A percentile compares a stretch with the other conserved stretches of the same genome.
Evolutionary conservation across 2,113 vertebrate genomes (phyloP).

Genomic region (Phodopus roborovskii): DNA sequence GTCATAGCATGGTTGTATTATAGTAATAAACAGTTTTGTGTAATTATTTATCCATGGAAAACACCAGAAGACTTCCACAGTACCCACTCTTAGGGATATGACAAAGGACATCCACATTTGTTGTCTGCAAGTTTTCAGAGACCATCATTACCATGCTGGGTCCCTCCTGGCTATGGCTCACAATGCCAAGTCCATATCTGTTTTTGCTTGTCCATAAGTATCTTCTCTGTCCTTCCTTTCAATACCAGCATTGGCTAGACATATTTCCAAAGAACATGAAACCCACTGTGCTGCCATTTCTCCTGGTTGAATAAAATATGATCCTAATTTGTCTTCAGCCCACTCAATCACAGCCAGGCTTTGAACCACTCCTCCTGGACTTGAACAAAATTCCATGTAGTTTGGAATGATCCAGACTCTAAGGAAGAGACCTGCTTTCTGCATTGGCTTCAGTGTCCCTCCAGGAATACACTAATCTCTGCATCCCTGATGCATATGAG

Average conservation of each 20-base stretch:
- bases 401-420: background rate
- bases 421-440: background rate
- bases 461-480: fast-evolving
- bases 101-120: background rate
- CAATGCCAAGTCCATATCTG: background rate
- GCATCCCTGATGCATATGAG: background rate
- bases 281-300: background rate
- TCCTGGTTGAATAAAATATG: background rate
- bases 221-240: background rate
- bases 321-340: background rate
- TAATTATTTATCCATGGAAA: fast-evolving
- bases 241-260: background rate
- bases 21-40: fast-evolving
- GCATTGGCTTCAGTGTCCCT: background rate
- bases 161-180: background rate
- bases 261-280: background rate
- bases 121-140: background rate
- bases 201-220: background rate
- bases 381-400: background rate
- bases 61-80: background rate
- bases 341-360: background rate
- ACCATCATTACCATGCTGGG: too few relatives aligned
- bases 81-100: background rate
- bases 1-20: fast-evolving
- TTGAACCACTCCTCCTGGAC: background rate